Evolutionary conservation across 2,797 vertebrate species (phyloP).

Genomic region (Rhinatrema bivittatum): DNA sequence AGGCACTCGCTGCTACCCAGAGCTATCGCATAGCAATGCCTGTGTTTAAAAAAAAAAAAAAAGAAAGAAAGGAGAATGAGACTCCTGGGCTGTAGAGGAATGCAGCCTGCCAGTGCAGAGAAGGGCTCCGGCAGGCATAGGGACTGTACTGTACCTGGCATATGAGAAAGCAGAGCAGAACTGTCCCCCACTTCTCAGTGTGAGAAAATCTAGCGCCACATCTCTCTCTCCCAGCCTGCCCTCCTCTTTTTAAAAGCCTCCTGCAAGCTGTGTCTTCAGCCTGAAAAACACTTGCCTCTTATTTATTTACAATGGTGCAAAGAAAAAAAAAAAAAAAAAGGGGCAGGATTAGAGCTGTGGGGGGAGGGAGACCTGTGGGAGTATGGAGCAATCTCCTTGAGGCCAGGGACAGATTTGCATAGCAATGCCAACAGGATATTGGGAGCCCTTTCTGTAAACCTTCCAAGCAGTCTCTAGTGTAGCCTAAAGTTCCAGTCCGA

Average conservation of each 20-base stretch:
- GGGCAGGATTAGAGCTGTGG: conserved; percentile 5
- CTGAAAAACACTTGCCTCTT: conserved; percentile 9
- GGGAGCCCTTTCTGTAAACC: conserved; percentile 3
- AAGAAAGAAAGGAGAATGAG: neutral
- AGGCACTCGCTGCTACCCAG: no score
- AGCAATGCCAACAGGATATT: conserved; percentile 2
- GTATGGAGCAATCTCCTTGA: conserved; percentile 8
- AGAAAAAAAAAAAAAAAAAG: conserved; percentile 10
- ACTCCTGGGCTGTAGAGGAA: conserved; percentile 1
- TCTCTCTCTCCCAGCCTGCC: neutral
- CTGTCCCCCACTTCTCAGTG: conserved; percentile 3
- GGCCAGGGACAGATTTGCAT: conserved; percentile 17
- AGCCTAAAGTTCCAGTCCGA: neutral
- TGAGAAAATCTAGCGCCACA: neutral
- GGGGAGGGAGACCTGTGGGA: neutral
- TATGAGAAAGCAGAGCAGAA: neutral
- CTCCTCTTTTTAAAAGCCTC: neutral
- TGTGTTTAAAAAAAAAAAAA: neutral
- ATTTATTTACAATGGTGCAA: conserved; percentile 3
- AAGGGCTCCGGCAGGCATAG: neutral
- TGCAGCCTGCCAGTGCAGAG: neutral
- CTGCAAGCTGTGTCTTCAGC: conserved; percentile 18
- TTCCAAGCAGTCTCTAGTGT: neutral
- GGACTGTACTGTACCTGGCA: neutral
- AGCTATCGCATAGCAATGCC: no score